Evolutionary conservation across 2,113 vertebrate species (phyloP).

Genomic region (Apeltes quadracus): DNA sequence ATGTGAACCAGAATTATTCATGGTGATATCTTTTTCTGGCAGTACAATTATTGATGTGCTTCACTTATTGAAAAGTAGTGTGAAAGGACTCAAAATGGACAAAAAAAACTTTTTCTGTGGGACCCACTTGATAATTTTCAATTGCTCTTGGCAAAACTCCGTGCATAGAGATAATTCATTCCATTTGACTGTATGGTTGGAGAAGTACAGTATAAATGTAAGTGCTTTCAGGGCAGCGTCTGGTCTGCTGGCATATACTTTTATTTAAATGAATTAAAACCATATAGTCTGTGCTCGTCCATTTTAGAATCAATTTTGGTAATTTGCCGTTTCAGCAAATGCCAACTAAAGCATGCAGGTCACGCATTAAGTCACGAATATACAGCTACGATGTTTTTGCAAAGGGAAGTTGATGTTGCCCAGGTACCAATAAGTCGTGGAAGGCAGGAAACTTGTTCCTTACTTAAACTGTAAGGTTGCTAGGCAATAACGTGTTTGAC

Average conservation of each 20-base stretch:
- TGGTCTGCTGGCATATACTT: constrained; percentile 10
- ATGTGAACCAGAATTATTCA: constrained; percentile 71
- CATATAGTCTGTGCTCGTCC: constrained; percentile 1
- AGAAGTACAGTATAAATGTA: constrained; percentile 29
- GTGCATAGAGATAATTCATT: constrained; percentile 34
- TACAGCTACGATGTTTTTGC: not conserved
- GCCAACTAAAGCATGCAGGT: not conserved
- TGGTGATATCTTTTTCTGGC: constrained; percentile 58
- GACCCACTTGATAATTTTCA: constrained; percentile 44
- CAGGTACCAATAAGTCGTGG: not conserved
- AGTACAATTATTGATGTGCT: constrained; percentile 72
- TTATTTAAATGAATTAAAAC: constrained; percentile 20
- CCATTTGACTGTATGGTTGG: constrained; percentile 11
- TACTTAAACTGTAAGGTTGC: not conserved
- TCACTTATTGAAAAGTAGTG: constrained; percentile 65
- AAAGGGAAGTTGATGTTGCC: not conserved
- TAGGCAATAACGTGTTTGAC: not conserved
- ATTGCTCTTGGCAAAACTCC: constrained; percentile 45
- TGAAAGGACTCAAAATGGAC: constrained; percentile 50
- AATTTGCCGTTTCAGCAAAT: constrained; percentile 15
- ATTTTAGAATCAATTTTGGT: constrained; percentile 14
- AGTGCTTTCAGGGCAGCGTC: constrained; percentile 6
- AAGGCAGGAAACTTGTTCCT: not conserved
- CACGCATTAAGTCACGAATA: not conserved
- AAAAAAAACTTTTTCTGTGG: constrained; percentile 21